Base-by-base conservation (phyloP, 2,113 vertebrate genomes). In the Halcyon senegalensis region DNA sequence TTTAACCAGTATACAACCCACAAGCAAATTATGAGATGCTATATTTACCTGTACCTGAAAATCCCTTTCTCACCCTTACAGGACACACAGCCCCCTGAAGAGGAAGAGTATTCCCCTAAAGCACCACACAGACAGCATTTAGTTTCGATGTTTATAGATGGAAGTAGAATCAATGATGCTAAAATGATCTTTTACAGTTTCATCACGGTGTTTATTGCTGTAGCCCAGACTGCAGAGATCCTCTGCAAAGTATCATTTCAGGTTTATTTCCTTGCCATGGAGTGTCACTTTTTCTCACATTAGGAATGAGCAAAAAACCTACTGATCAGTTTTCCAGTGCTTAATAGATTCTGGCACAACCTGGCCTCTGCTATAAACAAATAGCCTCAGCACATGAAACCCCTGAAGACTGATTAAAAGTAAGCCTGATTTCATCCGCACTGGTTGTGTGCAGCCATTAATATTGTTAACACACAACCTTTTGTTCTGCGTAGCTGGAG, bases 381-480 rank as follows among this genome's bases (percentile, higher is more conserved):
- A 94, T 70, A 96, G 86, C 48, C 68, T 87, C 56, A 81, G 66
- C 73, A 85, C 82, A 84, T 8, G 46, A 82, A 95, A 46, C 74
- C 78, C 88, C 87, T 91, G 75, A 75, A 96, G 94, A 96, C 83
- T 89, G 89, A 96, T 96, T 88, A 93, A 96, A 96, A 96, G 85
- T 16, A 92, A 95, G 85, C 48, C 87, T 79, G 88, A 96, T 96
- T 95, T 96, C 96, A 96, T 96, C 95, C 89, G 76, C 84, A 72
- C 73, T 56, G 86, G 64, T 84, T 93, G 27, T 5, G 11, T 67
- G 78, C 72, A 83, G 72, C 88, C 84, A 70, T 93, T 92, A 95
- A 96, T 78, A 91, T 93, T 93, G 95, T 97, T 95, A 96, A 96
- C 87, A 94, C 91, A 97, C 77, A 78, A 31, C 50, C 56, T 97